These are phyloP conservation scores for Psococerastis gibbosa DNA, from an alignment of 2,888 invertebrate genomes.

Conservation along the genomic window DNA sequence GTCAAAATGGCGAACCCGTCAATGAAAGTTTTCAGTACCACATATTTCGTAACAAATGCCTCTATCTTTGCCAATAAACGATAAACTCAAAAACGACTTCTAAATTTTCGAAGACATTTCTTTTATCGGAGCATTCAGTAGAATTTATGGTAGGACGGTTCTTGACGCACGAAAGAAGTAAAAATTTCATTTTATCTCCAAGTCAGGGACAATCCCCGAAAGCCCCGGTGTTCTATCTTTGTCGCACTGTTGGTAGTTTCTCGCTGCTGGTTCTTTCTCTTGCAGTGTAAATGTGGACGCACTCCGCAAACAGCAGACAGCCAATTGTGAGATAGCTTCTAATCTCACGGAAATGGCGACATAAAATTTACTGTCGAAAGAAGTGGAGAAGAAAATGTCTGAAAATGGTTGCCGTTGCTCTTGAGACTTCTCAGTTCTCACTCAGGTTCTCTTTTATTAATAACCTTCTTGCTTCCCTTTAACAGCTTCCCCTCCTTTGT, in stretches of 20 bases:
- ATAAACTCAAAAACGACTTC: conserved; percentile 6
- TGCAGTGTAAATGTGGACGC: conserved; percentile 7
- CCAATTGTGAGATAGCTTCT: conserved; percentile 9
- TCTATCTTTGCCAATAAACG: conserved; percentile 1
- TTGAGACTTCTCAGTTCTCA: neutral
- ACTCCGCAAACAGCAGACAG: conserved; percentile 10
- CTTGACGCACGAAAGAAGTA: conserved; percentile 9
- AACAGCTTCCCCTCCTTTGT: neutral
- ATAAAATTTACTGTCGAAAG: conserved; percentile 10
- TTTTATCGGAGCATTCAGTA: conserved; percentile 7
- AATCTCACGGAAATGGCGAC: conserved; percentile 10
- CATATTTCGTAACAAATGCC: no score
- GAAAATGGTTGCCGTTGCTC: conserved; percentile 3
- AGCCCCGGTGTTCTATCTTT: conserved; percentile 1
- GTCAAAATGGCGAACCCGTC: no score
- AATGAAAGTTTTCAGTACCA: no score
- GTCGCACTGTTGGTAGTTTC: neutral
- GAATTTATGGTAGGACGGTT: conserved; percentile 7
- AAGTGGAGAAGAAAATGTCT: conserved; percentile 8
- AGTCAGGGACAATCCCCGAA: conserved; percentile 8
- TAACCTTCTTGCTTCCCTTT: neutral
- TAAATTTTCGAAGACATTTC: conserved; percentile 8
- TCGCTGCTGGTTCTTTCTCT: neutral
- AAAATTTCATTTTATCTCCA: conserved; percentile 10
- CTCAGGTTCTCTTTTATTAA: neutral